Percentiles rank a stretch among this genome's conserved stretches.
Evolutionary conservation across 2,113 vertebrate genomes (phyloP).

Genomic region (Semnornis frantzii): DNA sequence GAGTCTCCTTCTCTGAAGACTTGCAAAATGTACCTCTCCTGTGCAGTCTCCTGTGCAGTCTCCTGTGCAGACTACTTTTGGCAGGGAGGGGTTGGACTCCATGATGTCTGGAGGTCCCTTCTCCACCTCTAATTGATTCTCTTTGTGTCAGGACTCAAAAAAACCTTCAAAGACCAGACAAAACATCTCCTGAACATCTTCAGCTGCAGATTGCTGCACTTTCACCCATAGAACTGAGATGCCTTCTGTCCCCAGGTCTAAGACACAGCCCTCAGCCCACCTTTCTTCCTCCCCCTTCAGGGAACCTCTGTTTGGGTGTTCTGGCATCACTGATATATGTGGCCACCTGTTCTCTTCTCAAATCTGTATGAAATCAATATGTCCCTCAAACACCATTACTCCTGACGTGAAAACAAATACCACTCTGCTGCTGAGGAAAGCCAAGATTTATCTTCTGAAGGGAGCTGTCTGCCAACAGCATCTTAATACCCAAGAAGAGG

Average conservation of each 20-base stretch:
- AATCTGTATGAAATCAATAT: conserved; percentile 28
- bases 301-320: not conserved
- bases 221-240: not conserved
- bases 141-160: not conserved
- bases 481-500: conserved; percentile 41
- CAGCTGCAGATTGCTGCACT: not conserved
- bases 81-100: too few relatives aligned
- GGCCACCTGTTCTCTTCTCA: conserved; percentile 14
- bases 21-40: too few relatives aligned
- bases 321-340: not conserved
- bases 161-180: not conserved
- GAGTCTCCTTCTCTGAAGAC: too few relatives aligned
- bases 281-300: not conserved
- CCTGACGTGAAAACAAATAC: conserved; percentile 35
- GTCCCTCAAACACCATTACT: not conserved
- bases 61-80: too few relatives aligned
- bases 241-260: not conserved
- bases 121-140: too few relatives aligned
- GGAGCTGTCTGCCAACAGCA: not conserved
- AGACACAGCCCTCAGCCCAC: not conserved
- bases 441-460: conserved; percentile 19
- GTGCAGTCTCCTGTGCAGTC: too few relatives aligned
- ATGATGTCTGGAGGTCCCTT: too few relatives aligned
- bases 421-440: not conserved
- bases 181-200: not conserved